Base-by-base conservation (phyloP, 1,140 invertebrate genomes). In the Drosophila punjabiensis region DNA sequence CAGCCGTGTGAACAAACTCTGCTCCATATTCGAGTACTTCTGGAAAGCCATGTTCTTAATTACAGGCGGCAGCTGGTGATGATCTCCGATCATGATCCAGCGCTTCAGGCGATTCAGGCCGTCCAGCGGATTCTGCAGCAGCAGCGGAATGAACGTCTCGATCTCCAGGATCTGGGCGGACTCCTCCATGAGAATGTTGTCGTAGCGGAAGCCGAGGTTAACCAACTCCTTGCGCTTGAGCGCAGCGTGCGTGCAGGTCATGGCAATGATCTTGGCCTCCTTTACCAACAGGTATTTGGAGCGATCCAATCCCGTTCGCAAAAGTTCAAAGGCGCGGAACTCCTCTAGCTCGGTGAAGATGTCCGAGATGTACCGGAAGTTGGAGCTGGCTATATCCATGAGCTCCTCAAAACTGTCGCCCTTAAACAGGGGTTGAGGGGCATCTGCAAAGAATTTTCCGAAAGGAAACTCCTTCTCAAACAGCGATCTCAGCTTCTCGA, bases 81-180 rank as follows among this genome's bases (percentile, higher is more conserved):
- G 99, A 94, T 99, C 99, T 8, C 99, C 99, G 91, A 99, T 99
- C 99, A 99, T 99, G 60, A 99, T 99, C 99, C 99, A 99, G 14
- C 99, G 95, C 94, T 99, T 99, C 35, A 99, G 93, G 3, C 99
- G 95, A 93, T 99, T 99, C 48, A 96, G 96, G 4, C 98, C 98
- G 92, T 99, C 98, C 91, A 99, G 96, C 0, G 99, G 98, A 94
- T 99, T 99, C 94, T 99, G 99, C 28, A 99, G 94, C 0, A 99
- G 94, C 10, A 99, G 94, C 0, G 99, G 99, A 91, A 99, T 99
- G 92, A 99, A 99, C 0, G 99, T 99, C 94, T 99, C 99, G 65
- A 99, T 99, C 94, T 99, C 99, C 20, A 99, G 94, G 82, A 99
- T 99, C 94, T 99, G 99, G 0, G 99, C 99, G 0, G 98, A 96